Conservation (phyloP, 2,113 vertebrate genomes). For the Raja brachyura region DNA sequence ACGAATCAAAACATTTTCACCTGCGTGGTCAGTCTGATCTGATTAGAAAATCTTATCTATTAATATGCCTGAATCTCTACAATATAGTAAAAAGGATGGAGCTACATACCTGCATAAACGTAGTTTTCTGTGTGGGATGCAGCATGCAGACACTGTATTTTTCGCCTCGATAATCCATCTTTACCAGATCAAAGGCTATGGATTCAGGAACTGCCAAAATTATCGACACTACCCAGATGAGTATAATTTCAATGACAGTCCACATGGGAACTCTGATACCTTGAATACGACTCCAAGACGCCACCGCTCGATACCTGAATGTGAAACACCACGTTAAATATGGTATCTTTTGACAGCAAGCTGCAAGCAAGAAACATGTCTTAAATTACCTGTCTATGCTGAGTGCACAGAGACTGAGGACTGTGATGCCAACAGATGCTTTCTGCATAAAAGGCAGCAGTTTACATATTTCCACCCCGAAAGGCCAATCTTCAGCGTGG, state of each 20-base stretch:
- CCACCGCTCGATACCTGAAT: conserved; percentile 78
- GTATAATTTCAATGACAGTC: conserved; percentile 75
- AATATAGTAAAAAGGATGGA: background rate
- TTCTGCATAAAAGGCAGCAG: conserved; percentile 89
- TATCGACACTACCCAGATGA: conserved; percentile 81
- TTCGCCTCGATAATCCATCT: conserved; percentile 68
- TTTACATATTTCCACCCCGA: conserved; percentile 81
- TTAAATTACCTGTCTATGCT: conserved; percentile 81
- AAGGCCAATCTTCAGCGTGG: conserved; percentile 82
- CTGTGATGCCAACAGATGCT: conserved; percentile 83
- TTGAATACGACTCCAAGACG: conserved; percentile 81
- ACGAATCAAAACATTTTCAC: no score
- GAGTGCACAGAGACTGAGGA: conserved; percentile 81
- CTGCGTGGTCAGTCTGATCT: background rate
- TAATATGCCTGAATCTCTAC: background rate
- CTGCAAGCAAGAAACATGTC: background rate
- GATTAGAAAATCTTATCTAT: background rate
- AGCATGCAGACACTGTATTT: conserved; percentile 73
- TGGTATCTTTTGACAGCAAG: background rate
- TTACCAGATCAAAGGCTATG: conserved; percentile 78
- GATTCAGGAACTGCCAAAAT: conserved; percentile 80
- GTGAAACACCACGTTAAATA: conserved; percentile 18
- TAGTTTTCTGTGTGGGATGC: conserved; percentile 67
- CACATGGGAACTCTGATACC: conserved; percentile 71
- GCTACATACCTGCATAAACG: conserved; percentile 78